Base-by-base conservation (phyloP, 2,113 vertebrate genomes). In the Gavialis gangeticus region DNA sequence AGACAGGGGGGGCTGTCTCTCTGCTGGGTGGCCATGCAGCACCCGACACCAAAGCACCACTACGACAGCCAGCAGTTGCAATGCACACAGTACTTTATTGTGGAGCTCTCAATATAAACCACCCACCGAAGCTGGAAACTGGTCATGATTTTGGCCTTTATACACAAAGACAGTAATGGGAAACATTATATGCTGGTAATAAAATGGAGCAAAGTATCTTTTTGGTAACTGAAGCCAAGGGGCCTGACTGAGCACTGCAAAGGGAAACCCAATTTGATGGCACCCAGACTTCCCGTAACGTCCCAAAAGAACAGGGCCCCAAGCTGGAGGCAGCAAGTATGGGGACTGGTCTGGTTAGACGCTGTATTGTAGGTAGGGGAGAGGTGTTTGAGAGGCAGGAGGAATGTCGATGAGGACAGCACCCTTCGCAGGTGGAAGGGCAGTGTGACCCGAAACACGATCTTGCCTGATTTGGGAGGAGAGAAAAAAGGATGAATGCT, bases 91-190 rank as follows among this genome's bases (percentile, higher is more conserved):
- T 21, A 1, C 85, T 97, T 97, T 97, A 97, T 96, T 97, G 57
- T 37, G 83, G 88, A 86, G 91, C 91, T 37, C 77, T 76, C 94
- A 87, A 88, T 96, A 85, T 14, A 57, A 84, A 78, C 60, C 60
- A 89, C 93, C 94, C 91, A 94, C 92, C 96, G 91, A 96, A 88
- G 90, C 85, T 95, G 93, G 56, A 5, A 90, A 87, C 84, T 11
- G 1, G 5, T 58, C 7, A 75, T 1, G n/a, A 94, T 80, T 97
- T 98, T 97, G 97, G 97, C 97, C 95, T 84, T 67, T 1, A 73
- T 66, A 77, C 55, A 56, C 9, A 28, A 56, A 63, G 19, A 75
- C 1, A 25, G 75, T 34, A 57, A 37, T 54, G 63, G 63, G 30
- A 63, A 82, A 62, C 8, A 58, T 84, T 46, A 46, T 46, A 46